phyloP scores from a whole-genome alignment of 1,140 invertebrate species.

The Gonatopus flavifemur region DNA sequence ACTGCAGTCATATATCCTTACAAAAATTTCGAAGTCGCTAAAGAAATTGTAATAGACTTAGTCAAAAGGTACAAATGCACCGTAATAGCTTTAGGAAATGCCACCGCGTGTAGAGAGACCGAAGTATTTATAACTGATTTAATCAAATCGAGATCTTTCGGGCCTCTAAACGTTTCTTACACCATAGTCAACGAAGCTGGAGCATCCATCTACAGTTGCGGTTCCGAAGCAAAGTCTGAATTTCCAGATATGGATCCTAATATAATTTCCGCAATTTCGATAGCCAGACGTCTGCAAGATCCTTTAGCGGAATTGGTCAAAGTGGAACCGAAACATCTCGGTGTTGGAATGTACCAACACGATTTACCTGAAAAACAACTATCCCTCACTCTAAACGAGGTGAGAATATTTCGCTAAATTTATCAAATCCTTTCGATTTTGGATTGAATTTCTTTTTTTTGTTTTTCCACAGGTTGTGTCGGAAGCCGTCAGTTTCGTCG shows the following conservation, averaged over 20 bases:
- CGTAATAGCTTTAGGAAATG: slow-evolving; percentile 84
- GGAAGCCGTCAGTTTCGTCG: slow-evolving; percentile 76
- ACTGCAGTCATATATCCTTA: slow-evolving; percentile 72
- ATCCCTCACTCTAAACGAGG: slow-evolving; percentile 71
- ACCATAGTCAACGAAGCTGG: slow-evolving; percentile 88
- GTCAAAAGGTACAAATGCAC: slow-evolving; percentile 61
- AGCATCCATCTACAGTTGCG: slow-evolving; percentile 88
- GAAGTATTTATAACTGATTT: slow-evolving; percentile 73
- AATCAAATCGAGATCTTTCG: slow-evolving; percentile 62
- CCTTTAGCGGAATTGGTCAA: slow-evolving; percentile 89
- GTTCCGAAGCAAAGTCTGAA: slow-evolving; percentile 79
- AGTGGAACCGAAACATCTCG: slow-evolving; percentile 87
- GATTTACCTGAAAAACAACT: slow-evolving; percentile 80
- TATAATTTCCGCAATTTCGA: slow-evolving; percentile 66
- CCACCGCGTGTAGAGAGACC: slow-evolving; percentile 83
- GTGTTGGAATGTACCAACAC: slow-evolving; percentile 92
- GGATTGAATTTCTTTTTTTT: neutral
- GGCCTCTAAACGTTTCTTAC: slow-evolving; percentile 65
- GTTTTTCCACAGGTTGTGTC: slow-evolving; percentile 18
- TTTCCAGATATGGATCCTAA: slow-evolving; percentile 75
- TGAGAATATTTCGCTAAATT: slow-evolving; percentile 26
- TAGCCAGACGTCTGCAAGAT: slow-evolving; percentile 84
- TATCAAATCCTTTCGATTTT: neutral
- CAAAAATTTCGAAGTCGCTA: slow-evolving; percentile 1
- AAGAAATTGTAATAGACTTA: slow-evolving; percentile 26